Base-by-base conservation (phyloP, 64 coral and sea anemone species). In the Stylophora pistillata region DNA sequence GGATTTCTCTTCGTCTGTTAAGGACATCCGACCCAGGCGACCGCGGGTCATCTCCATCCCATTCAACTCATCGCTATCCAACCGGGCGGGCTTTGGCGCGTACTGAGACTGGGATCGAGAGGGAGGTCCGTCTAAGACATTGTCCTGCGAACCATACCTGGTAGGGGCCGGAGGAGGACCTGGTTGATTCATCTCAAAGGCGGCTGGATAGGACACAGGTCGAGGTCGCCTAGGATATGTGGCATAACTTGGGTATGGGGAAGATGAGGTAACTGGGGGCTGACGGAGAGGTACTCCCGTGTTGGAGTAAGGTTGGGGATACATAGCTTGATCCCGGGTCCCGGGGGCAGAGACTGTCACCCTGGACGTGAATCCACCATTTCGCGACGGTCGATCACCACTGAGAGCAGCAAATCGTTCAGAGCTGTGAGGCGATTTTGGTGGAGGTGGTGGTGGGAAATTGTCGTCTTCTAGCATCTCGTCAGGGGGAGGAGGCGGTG, bases 401-500 rank as follows among this genome's bases (percentile, higher is more conserved):
- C 37, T 90, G 25, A 74, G 77, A 17, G 81, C 53, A 21, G 16
- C 30, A 11, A 53, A 82, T 31, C 73, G 61, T 14, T 90, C 64
- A 29, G 57, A 86, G 13, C 88, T 76, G 13, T 89, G 73, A 1
- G 33, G 11, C 13, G 74, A 74, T 56, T 95, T 85, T 16, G 74
- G 74, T 25, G 91, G 91, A 28, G 95, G 95, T 23, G 95, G 95
- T 21, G 87, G 91, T 21, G 91, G 95, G 61, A 89, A 77, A n/a
- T 17, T 28, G 5, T 74, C 69, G 20, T 95, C 82, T 14, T 97
- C 91, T 34, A 86, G 69, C 41, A 89, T 56, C 60, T 79, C 54
- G 53, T 97, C 95, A 21, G 66, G 75, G 17, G 87, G 85, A 27
- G 91, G 86, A 64, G 92, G 92, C 34, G 92, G 92, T 5, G 92